Evolutionary conservation across 2,797 vertebrate genomes (phyloP).

Genomic region (Clarias laeviceps): DNA sequence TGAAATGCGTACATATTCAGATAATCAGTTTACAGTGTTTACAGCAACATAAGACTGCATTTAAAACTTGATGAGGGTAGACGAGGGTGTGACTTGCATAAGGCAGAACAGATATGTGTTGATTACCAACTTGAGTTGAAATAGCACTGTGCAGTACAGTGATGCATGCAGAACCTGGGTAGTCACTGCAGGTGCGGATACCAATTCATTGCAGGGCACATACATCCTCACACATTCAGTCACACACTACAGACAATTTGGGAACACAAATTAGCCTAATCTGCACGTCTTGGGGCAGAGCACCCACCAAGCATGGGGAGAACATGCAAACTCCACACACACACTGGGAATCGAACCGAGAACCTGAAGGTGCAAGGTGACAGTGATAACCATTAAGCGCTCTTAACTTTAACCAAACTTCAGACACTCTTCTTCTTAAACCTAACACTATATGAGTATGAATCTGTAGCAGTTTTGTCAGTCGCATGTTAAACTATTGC

Average conservation of each 20-base stretch:
- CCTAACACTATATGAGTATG: neutral
- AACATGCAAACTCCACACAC: no score
- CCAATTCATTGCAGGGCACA: no score
- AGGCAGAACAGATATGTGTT: neutral
- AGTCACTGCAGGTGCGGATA: neutral
- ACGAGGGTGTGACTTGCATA: neutral
- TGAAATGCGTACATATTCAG: neutral
- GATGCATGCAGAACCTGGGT: neutral
- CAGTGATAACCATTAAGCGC: no score
- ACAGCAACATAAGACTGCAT: neutral
- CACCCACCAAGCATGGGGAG: no score
- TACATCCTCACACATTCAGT: no score
- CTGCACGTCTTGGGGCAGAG: no score
- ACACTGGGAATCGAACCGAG: no score
- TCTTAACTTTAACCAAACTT: no score
- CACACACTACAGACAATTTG: no score
- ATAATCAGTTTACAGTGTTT: neutral
- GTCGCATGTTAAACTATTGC: neutral
- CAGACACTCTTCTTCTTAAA: neutral
- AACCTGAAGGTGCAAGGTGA: no score
- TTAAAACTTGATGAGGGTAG: neutral
- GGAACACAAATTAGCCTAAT: no score
- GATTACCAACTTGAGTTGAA: neutral
- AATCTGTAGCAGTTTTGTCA: neutral
- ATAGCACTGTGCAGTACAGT: neutral